Evolutionary conservation across 2,113 vertebrate genomes (phyloP).

Genomic region (Antennarius striatus): DNA sequence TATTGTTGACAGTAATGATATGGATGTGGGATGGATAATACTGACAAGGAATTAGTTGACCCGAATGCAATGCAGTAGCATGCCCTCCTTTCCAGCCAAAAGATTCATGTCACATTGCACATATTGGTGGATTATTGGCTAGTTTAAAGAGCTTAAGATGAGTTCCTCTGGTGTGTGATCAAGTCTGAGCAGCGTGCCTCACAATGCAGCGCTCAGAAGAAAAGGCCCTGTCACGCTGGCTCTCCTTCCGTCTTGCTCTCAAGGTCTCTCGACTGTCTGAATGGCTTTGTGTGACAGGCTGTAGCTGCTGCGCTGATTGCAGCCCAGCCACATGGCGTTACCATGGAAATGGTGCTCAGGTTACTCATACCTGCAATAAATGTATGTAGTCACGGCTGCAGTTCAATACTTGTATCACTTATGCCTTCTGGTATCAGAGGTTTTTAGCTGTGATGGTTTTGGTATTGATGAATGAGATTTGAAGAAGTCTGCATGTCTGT

Average conservation of each 20-base stretch:
- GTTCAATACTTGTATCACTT: slow-evolving; percentile 21
- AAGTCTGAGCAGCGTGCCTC: slow-evolving; percentile 64
- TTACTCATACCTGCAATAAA: slow-evolving; percentile 62
- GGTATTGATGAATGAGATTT: not conserved
- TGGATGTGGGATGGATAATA: slow-evolving; percentile 69
- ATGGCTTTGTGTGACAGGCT: slow-evolving; percentile 69
- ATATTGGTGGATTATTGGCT: slow-evolving; percentile 74
- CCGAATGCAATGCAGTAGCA: slow-evolving; percentile 69
- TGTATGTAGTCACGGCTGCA: slow-evolving; percentile 55
- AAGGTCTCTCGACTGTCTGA: slow-evolving; percentile 74
- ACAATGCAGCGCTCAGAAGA: slow-evolving; percentile 60
- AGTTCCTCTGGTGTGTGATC: slow-evolving; percentile 74
- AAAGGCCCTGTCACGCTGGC: slow-evolving; percentile 65
- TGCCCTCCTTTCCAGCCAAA: slow-evolving; percentile 69
- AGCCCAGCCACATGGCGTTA: slow-evolving; percentile 71
- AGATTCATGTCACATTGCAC: slow-evolving; percentile 75
- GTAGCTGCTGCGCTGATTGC: slow-evolving; percentile 65
- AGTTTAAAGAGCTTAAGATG: slow-evolving; percentile 76
- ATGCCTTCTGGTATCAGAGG: not conserved
- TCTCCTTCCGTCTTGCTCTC: slow-evolving; percentile 59
- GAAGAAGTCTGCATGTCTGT: too few species aligned
- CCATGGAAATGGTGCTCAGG: slow-evolving; percentile 79
- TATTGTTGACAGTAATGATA: slow-evolving; percentile 75
- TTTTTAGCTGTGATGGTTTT: not conserved
- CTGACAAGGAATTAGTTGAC: slow-evolving; percentile 72